Evolutionary conservation across 2,797 vertebrate genomes (phyloP).

Genomic region (Pelodytes ibericus): DNA sequence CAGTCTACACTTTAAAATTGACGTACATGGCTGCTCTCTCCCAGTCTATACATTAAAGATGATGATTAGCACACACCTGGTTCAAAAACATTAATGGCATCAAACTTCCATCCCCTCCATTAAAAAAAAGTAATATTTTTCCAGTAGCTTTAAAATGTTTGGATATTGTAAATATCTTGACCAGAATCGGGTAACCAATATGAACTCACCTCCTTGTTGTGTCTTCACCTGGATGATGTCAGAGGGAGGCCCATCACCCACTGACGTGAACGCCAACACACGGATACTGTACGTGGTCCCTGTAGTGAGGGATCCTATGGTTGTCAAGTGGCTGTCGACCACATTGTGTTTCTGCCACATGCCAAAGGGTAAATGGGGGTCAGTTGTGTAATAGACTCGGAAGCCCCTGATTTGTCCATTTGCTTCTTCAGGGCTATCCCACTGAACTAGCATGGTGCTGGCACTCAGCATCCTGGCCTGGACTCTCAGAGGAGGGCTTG

Average conservation of each 20-base stretch:
- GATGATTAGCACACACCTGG: no score
- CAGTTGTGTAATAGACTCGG: slow-evolving; percentile 86
- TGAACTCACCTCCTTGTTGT: slow-evolving; percentile 87
- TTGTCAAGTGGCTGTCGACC: slow-evolving; percentile 85
- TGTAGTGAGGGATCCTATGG: slow-evolving; percentile 84
- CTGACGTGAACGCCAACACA: slow-evolving; percentile 89
- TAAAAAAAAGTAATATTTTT: no score
- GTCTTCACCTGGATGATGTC: slow-evolving; percentile 92
- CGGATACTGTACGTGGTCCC: slow-evolving; percentile 91
- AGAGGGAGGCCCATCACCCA: slow-evolving; percentile 91
- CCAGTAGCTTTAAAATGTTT: no score
- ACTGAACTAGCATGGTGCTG: slow-evolving; percentile 93
- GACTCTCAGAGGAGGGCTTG: slow-evolving; percentile 87
- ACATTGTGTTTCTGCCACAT: slow-evolving; percentile 94
- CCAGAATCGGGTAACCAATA: no score
- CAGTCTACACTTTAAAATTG: no score
- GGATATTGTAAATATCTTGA: no score
- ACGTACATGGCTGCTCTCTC: no score
- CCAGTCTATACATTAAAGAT: no score
- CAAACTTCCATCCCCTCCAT: no score
- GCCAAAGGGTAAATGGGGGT: slow-evolving; percentile 76
- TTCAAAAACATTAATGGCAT: no score
- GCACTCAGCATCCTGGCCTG: slow-evolving; percentile 91
- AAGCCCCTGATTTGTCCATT: slow-evolving; percentile 92
- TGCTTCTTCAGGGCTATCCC: slow-evolving; percentile 93